Evolutionary conservation across 2,888 invertebrate genomes (phyloP), one percentile per base, ranked within the genome.

Genomic region (Heliconius sara): DNA sequence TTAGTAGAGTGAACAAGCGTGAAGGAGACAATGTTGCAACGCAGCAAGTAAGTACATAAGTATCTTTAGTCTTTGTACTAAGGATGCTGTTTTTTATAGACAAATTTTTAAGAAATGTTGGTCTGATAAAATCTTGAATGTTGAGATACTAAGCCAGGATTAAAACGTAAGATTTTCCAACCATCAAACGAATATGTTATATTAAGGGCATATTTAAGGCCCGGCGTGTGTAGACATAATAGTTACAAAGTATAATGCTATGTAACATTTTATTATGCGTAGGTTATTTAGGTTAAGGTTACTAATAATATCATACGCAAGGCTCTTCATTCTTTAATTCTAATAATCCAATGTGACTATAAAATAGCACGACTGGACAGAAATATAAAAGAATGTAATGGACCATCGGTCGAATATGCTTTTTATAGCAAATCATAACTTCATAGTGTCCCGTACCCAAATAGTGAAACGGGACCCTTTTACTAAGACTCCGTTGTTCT

Each of bases 1-100:
- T 60, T 60, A 91, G 88, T 84, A 88, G 88, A 89, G 88, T 89
- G 88, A 88, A 84, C 87, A 89, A 89, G 88, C 89, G 86, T 83
- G 83, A 83, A 87, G n/a, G 60, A 87, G 87, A 74, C 60, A 89
- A 90, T 91, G 90, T 89, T 89, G 90, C 91, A 90, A 89, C 90
- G 87, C 89, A 88, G 88, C 86, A 84, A 82, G 82, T 85, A 34
- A 3, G 84, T 83, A 71, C 13, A 70, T 6, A 84, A 87, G 88
- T 85, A 86, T 85, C 80, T 85, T 84, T 83, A 85, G 84, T 84
- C 85, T 84, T 85, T 83, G 30, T 84, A 70, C 76, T 70, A 71
- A 34, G 80, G 80, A 80, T 77, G 81, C 77, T 81, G 76, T 60
- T 60, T 60, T n/a, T 43, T 52, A 52, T 52, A 2, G 52, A 57